phyloP scores from a whole-genome alignment of 2,888 invertebrate genomes.

The Trichogramma dendrolimi region DNA sequence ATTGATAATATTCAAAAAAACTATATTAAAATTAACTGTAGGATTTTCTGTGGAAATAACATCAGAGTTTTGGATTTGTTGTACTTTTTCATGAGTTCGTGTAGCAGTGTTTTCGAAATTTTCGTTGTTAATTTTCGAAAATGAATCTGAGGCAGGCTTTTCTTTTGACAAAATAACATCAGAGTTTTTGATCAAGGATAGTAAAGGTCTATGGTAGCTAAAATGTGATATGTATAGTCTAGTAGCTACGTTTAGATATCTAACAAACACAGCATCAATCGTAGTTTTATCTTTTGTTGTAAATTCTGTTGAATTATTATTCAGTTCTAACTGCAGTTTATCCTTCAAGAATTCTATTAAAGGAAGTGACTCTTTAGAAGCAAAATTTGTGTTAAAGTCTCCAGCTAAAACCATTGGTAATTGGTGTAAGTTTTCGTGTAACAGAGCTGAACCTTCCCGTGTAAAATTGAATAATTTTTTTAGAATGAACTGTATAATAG shows the following conservation, averaged over 20 bases:
- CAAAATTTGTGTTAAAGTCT: constrained; percentile 3
- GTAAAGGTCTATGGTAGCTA: constrained; percentile 2
- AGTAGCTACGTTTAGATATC: background rate
- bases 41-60: no score
- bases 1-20: no score
- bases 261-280: constrained; percentile 1
- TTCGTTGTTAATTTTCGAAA: no score
- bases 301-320: background rate
- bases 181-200: background rate
- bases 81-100: no score
- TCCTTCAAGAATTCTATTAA: background rate
- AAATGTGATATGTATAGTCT: background rate
- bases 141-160: no score
- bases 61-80: no score
- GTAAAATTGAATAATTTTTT: no score
- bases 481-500: no score
- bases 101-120: no score
- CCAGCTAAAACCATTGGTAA: constrained; percentile 11
- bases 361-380: background rate
- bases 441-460: background rate
- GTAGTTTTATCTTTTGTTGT: background rate
- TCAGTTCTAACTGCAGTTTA: background rate
- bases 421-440: background rate
- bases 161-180: no score
- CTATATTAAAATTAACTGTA: no score